Conservation (phyloP, 1,140 invertebrate genomes). For the Tetragnatha versicolor region DNA sequence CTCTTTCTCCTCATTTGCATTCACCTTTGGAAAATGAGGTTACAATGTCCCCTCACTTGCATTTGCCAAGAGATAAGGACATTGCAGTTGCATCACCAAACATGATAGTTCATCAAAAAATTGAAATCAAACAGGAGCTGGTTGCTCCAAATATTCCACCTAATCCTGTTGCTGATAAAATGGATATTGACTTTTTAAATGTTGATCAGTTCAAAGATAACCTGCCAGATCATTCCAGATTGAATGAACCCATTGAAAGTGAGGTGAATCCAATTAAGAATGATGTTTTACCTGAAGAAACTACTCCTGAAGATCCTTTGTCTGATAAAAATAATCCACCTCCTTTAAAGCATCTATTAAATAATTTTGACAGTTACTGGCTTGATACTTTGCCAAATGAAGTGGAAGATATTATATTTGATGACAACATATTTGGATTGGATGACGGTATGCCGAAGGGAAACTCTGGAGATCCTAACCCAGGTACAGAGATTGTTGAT, state of each 20-base stretch:
- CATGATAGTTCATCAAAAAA: background rate
- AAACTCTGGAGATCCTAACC: background rate
- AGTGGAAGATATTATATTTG: conserved; percentile 36
- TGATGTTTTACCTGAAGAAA: conserved; percentile 1
- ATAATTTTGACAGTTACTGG: conserved; percentile 48
- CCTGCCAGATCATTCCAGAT: no score
- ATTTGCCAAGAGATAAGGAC: conserved; percentile 14
- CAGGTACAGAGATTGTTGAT: background rate
- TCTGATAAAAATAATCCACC: conserved; percentile 25
- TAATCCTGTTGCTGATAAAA: no score
- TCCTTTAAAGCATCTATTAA: conserved; percentile 20
- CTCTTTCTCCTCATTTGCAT: no score
- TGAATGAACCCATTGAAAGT: no score
- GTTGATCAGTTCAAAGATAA: no score
- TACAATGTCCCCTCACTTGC: no score
- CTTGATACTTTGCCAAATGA: conserved; percentile 30
- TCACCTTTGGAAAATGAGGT: no score
- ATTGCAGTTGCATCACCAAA: no score
- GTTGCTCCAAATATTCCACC: background rate
- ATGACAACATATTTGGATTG: conserved; percentile 49
- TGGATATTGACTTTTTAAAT: no score
- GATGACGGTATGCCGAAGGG: conserved; percentile 30
- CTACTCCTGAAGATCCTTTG: background rate
- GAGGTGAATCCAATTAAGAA: no score
- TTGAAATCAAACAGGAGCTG: conserved; percentile 2